A percentile compares a stretch with the other conserved stretches of the same genome.
These are phyloP conservation scores for Scophthalmus maximus DNA, from an alignment of 2,113 vertebrate genomes.

Conservation along the genomic window DNA sequence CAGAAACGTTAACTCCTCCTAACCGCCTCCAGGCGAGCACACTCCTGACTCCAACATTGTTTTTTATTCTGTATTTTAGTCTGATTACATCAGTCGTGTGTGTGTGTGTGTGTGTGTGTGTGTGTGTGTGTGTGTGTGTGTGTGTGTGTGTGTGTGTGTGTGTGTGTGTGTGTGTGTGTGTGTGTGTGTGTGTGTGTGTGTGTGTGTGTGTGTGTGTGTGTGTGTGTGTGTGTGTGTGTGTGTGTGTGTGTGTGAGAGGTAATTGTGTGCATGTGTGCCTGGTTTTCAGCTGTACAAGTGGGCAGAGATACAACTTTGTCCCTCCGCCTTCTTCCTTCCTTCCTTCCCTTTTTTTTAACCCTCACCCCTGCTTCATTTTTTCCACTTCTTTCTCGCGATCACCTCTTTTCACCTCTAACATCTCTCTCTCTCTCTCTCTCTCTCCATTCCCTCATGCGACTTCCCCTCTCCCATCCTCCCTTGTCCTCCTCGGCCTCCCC, in stretches of 20 bases:
- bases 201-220: background rate
- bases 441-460: background rate
- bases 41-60: background rate
- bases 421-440: constrained; percentile 2
- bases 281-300: constrained; percentile 24
- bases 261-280: constrained; percentile 16
- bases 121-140: background rate
- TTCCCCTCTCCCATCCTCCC: too few relatives aligned
- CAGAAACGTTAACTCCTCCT: background rate
- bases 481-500: background rate
- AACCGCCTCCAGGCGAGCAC: background rate
- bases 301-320: constrained; percentile 21
- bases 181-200: constrained; percentile 7
- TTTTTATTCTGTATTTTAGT: background rate
- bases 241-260: constrained; percentile 2
- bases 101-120: background rate
- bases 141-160: constrained; percentile 10
- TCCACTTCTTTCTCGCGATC: background rate
- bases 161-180: constrained; percentile 6
- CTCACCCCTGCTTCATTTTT: constrained; percentile 18
- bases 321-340: constrained; percentile 48
- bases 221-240: background rate
- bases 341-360: background rate
- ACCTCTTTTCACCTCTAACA: constrained; percentile 5
- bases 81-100: background rate